Evolutionary conservation across 1,140 invertebrate genomes (phyloP), one percentile per base, ranked within the genome.

Genomic region (Dreissena polymorpha): DNA sequence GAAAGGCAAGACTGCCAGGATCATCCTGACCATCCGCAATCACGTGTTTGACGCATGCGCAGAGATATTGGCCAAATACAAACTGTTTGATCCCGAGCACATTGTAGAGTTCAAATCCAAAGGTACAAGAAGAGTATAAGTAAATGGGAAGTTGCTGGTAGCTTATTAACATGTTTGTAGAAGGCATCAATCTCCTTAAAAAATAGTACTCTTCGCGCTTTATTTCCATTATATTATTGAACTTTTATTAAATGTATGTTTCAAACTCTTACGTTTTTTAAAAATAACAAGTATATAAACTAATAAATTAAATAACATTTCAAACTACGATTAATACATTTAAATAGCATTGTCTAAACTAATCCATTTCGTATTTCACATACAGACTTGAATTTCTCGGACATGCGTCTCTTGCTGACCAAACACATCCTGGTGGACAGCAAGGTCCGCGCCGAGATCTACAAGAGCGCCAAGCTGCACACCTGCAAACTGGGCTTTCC

Each of bases 381-480:
- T n/a, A 60, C 57, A 60, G 78, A 81, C 12, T 51, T 81, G 12
- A 50, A n/a, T 10, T 72, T 50, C 63, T 13, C 69, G 29, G 78
- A 81, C 18, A 81, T 71, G 49, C 69, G 78, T n/a, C 25, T 25
- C 29, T 65, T 81, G 57, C 51, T 81, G 7, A 64, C 69, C 14
- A 21, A 53, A 25, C 78, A 81, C 39, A 57, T 81, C 16, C 21
- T 81, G 3, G 70, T 49, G 7, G 78, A 60, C 13, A 29, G 68
- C 57, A 71, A 67, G 55, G 51, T 67, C 7, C 49, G 39, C 12
- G 53, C 78, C 14, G 78, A 81, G n/a, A 53, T 81, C 5, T 68
- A 81, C 39, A 71, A 73, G 55, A 81, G 70, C 71, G 53, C 78
- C 10, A 71, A 81, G 29, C 23, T 72, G n/a, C 70, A 71, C n/a